These are phyloP conservation scores for Poecilia wingei DNA, from an alignment of 2,797 vertebrate species.

Conservation along the genomic window DNA sequence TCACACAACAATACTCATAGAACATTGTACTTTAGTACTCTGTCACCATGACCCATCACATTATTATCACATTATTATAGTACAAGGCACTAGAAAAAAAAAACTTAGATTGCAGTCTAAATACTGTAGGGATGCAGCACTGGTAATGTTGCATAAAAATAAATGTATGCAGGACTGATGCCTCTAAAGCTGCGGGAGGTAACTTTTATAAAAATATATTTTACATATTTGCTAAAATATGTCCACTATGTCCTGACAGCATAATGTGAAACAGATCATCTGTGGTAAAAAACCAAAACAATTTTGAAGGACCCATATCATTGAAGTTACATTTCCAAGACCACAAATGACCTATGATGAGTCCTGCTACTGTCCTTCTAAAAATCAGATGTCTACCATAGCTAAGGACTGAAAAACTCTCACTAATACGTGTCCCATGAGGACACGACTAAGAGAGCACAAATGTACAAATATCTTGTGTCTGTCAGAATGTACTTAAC, in stretches of 20 bases:
- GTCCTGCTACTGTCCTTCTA: background rate
- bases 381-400: constrained; percentile 7
- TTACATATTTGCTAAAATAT: too few species aligned
- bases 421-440: constrained; percentile 16
- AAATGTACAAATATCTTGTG: constrained; percentile 12
- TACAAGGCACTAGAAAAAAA: background rate
- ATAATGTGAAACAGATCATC: too few species aligned
- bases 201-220: too few species aligned
- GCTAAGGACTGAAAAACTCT: background rate
- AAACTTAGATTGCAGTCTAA: background rate
- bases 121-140: too few species aligned
- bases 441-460: background rate
- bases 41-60: background rate
- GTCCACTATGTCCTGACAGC: too few species aligned
- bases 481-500: constrained; percentile 17
- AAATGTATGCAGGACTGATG: too few species aligned
- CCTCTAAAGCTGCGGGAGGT: too few species aligned
- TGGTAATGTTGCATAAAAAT: background rate
- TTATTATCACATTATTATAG: too few species aligned
- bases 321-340: background rate
- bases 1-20: background rate
- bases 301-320: too few species aligned
- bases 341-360: background rate
- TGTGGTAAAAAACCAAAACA: too few species aligned
- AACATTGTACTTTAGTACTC: background rate